phyloP scores from a whole-genome alignment of 1,140 invertebrate species.

The Whitmania pigra region DNA sequence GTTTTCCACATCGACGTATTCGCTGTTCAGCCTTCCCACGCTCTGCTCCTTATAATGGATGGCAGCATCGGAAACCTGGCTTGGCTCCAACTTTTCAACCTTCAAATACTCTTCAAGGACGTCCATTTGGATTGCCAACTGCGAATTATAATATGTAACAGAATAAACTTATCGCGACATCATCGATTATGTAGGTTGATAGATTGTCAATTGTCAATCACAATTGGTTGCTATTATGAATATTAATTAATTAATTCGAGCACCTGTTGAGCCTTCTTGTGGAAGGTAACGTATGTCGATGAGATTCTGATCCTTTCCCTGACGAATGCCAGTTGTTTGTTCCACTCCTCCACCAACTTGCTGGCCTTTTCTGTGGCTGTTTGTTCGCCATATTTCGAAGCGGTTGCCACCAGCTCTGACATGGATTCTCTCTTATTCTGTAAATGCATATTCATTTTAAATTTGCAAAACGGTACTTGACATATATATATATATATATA shows the following conservation, averaged over 20 bases:
- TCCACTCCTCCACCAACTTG: conserved; percentile 52
- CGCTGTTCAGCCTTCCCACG: conserved; percentile 36
- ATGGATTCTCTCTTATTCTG: neutral
- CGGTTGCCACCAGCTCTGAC: neutral
- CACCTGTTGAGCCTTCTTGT: conserved; percentile 53
- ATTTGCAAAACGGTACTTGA: too few species aligned
- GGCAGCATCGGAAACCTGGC: conserved; percentile 33
- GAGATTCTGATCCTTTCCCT: conserved; percentile 51
- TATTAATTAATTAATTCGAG: conserved; percentile 5
- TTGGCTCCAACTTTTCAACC: conserved; percentile 42
- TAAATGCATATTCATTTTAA: neutral
- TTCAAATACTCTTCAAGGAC: conserved; percentile 49
- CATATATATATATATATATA: too few species aligned
- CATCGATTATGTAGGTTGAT: neutral
- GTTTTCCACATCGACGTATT: conserved; percentile 47
- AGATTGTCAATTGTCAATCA: too few species aligned
- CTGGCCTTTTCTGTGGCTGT: conserved; percentile 46
- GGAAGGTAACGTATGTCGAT: conserved; percentile 59
- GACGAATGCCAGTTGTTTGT: conserved; percentile 51
- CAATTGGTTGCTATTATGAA: neutral
- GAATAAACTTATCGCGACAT: neutral
- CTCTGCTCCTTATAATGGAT: conserved; percentile 36
- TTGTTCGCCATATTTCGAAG: neutral
- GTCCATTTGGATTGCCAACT: conserved; percentile 55
- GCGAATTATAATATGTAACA: neutral